phyloP scores from a whole-genome alignment of 2,888 invertebrate species.

The Drosophila pseudotalamancana region DNA sequence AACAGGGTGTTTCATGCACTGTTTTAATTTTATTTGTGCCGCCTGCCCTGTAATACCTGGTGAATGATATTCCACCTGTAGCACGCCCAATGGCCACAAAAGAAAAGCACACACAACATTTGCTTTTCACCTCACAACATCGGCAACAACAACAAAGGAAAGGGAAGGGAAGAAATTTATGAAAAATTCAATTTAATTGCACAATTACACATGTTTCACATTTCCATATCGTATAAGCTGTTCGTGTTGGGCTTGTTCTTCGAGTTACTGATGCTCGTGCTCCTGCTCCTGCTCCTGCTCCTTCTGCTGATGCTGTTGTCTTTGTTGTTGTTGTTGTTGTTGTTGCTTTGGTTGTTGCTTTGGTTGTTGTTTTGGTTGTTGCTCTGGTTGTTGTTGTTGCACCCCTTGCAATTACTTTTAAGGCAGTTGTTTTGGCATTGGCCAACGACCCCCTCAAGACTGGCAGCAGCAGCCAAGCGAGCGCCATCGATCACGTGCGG shows the following conservation, averaged over 20 bases:
- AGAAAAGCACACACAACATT: conserved; percentile 36
- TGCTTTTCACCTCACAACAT: conserved; percentile 36
- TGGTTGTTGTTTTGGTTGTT: conserved; percentile 29
- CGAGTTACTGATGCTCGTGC: too few species aligned
- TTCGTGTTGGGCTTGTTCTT: conserved; percentile 21
- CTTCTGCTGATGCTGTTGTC: too few species aligned
- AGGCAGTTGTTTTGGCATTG: conserved; percentile 62
- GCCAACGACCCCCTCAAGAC: conserved; percentile 72
- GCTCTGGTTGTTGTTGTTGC: conserved; percentile 51
- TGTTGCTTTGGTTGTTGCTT: conserved; percentile 1
- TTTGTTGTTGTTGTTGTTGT: background rate
- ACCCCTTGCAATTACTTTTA: conserved; percentile 79
- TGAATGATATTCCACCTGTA: conserved; percentile 56
- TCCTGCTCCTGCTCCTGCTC: too few species aligned
- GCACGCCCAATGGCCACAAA: conserved; percentile 30
- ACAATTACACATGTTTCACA: conserved; percentile 81
- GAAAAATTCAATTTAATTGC: conserved; percentile 84
- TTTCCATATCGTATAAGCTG: conserved; percentile 56
- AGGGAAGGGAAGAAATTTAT: conserved; percentile 72
- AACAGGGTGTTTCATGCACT: background rate
- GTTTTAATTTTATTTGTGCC: background rate
- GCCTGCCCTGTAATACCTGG: background rate
- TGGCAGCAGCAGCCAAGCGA: conserved; percentile 42
- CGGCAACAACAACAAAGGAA: conserved; percentile 21
- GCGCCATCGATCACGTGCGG: conserved; percentile 76